Base-by-base conservation (phyloP, 1,140 invertebrate genomes). In the Lordiphosa collinella region DNA sequence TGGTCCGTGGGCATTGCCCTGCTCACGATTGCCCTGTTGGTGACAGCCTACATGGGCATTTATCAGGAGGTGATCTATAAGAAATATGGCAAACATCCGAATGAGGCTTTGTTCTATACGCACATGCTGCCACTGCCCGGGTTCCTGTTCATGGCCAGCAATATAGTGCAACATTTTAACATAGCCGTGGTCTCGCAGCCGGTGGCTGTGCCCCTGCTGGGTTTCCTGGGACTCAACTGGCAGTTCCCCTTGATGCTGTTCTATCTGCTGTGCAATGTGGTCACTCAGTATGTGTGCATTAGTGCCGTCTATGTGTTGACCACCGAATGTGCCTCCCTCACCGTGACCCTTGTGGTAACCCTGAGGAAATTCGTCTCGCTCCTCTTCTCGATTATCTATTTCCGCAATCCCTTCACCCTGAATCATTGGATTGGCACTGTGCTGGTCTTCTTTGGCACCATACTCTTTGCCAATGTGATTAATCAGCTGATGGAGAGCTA, bases 221-320 rank as follows among this genome's bases (percentile, higher is more conserved):
- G 86, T 91, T 5, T 60, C 92, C 6, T 90, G 90, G 10, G 37
- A 92, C 1, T 53, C n/a, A 73, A 12, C 37, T 98, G 10, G 46
- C 62, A 80, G 4, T 55, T 98, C 6, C 97, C 97, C 4, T 91
- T 92, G 68, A 91, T 96, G 75, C 93, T 97, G 75, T 56, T 94
- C 9, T 98, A 94, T 90, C 90, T 99, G 34, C 84, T 96, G 44
- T 93, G 94, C 37, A 99, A 99, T 90, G 93, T 96, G 12, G 56
- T 98, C 0, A 96, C 97, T 6, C 98, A 99, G 92, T 99, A 96
- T 92, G 85, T 98, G 40, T 99, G 98, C 87, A 98, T 99, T 53
- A 94, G 95, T 76, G 96, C 96, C 8, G 98, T 99, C 1, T 99
- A 98, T 85, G 92, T 95, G 11, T 91, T 99, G 75, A 99, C 97